A percentile compares a stretch with the other conserved stretches of the same genome.
Conservation (phyloP, 2,888 invertebrate genomes). For the Lycocerus yunnanus region DNA sequence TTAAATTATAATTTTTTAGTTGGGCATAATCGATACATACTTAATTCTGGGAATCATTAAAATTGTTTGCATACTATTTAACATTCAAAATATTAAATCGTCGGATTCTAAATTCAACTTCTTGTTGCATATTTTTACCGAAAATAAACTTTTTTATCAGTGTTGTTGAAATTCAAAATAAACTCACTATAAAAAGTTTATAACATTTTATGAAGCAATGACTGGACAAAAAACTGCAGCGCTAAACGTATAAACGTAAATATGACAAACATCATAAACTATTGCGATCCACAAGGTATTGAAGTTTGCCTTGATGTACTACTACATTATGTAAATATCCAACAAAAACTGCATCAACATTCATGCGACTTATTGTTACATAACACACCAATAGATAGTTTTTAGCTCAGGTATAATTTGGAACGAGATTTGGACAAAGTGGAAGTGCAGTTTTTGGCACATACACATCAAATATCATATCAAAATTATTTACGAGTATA, state of each 20-base stretch:
- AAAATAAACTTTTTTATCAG: background rate
- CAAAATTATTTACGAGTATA: background rate
- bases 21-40: background rate
- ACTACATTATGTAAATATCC: background rate
- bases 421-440: too few species aligned
- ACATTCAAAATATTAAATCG: too few species aligned
- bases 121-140: background rate
- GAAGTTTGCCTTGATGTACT: background rate
- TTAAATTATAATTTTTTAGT: too few species aligned
- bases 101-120: background rate
- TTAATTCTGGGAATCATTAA: background rate
- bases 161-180: background rate
- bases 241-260: background rate
- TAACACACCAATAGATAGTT: background rate
- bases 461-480: too few species aligned
- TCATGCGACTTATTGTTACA: background rate
- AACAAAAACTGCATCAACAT: background rate
- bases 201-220: background rate
- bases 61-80: background rate
- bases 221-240: background rate
- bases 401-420: too few species aligned
- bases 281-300: background rate
- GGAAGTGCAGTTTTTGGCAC: too few species aligned
- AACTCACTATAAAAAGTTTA: background rate
- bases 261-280: background rate